phyloP scores from a whole-genome alignment of 2,888 invertebrate species.

The Tenthredo livida region DNA sequence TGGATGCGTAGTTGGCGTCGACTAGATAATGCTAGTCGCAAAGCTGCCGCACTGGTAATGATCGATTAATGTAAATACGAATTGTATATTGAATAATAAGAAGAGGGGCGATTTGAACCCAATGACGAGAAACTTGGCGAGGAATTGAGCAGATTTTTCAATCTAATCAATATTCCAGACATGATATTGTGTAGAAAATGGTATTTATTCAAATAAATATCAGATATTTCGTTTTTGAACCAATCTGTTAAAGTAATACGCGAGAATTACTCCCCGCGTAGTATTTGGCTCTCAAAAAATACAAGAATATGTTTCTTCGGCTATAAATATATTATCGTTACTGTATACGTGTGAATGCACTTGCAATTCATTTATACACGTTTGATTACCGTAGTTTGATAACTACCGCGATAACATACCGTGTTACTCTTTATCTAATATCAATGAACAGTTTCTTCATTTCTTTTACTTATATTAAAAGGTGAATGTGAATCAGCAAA shows the following conservation, averaged over 20 bases:
- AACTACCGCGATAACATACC: not conserved
- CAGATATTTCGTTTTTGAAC: conserved; percentile 38
- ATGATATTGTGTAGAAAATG: conserved; percentile 21
- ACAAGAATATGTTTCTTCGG: not conserved
- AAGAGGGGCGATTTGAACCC: conserved; percentile 20
- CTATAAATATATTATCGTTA: conserved; percentile 33
- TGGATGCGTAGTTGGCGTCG: not conserved
- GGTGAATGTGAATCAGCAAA: not conserved
- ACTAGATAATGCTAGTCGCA: not conserved
- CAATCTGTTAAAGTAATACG: conserved; percentile 27
- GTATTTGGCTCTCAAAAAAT: conserved; percentile 47
- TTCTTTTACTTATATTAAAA: not conserved
- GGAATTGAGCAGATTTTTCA: not conserved
- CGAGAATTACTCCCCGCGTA: not conserved
- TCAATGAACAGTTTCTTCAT: not conserved
- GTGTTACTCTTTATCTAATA: not conserved
- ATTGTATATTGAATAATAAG: conserved; percentile 51
- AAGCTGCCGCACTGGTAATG: not conserved
- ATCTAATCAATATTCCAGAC: not conserved
- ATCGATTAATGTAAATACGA: conserved; percentile 25
- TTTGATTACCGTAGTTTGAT: not conserved
- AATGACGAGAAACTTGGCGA: not conserved
- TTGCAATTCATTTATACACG: not conserved
- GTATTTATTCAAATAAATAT: conserved; percentile 54
- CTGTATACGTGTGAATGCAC: conserved; percentile 38